Evolutionary conservation across 2,888 invertebrate genomes (phyloP), one percentile per base, ranked within the genome.

Genomic region (Kuschelorhynchus macadamiae): DNA sequence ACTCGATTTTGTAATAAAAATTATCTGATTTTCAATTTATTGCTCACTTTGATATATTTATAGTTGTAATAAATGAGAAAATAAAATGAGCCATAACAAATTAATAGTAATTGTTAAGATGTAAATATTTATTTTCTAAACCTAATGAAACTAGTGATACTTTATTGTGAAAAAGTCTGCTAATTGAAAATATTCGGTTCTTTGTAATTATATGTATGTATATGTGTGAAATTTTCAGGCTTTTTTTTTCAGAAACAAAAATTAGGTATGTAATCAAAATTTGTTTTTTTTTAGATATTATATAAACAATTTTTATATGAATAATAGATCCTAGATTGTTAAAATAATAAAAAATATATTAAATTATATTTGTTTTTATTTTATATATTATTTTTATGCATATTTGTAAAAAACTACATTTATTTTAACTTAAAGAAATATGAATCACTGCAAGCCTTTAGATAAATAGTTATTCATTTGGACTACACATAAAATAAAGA

Each of bases 271-370:
- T 52, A 61, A 42, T 50, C 36, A 61, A 50, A 21, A 52, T 42
- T 47, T 36, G 14, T 62, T 53, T 56, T 17, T 42, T 33, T 52
- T 61, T 62, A 36, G 52, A 44, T 53, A 62, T 53, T 39, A 44
- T 21, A 50, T 36, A 55, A 52, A 61, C 57, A 62, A 62, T 67
- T 67, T 67, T 64, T 68, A 68, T 68, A 68, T 64, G 68, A 64
- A 53, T 18, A 46, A 47, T 59, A 64, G 64, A 42, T 57, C 57
- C 57, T 68, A 64, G 62, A 36, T 55, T 69, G 36, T 69, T 69
- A 30, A 30, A 30, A 7, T 4, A 9, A 9, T 4, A 7, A 7
- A 63, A 63, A 68, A 59, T 41, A 33, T 49, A 21, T 52, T 50
- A 4, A 18, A 44, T 30, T 11, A 62, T 30, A 7, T 9, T 30